A percentile compares a stretch with the other conserved stretches of the same genome.
phyloP scores from a whole-genome alignment of 2,888 invertebrate species.

The Epistrophe grossulariae region DNA sequence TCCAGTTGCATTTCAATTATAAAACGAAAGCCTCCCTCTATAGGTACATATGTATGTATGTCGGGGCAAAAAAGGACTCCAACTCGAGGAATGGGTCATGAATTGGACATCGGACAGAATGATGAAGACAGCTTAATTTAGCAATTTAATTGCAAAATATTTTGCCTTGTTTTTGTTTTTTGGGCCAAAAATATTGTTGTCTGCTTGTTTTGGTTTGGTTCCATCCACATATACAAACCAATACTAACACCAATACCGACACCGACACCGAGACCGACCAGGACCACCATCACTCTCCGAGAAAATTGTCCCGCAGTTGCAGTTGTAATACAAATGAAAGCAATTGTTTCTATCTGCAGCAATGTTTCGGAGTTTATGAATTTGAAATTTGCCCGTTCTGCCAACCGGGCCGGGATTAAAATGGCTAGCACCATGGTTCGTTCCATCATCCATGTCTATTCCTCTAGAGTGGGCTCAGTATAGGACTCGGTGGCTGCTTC shows the following conservation, averaged over 20 bases:
- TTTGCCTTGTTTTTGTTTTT: slow-evolving; percentile 57
- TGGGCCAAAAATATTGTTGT: slow-evolving; percentile 38
- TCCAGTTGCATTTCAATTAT: slow-evolving; percentile 61
- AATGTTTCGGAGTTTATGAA: slow-evolving; percentile 70
- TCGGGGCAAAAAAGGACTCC: not conserved
- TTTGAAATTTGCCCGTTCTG: slow-evolving; percentile 63
- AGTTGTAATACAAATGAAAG: slow-evolving; percentile 73
- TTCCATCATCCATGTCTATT: not conserved
- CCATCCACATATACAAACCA: not conserved
- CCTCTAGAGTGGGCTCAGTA: not conserved
- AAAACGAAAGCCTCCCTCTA: slow-evolving; percentile 3
- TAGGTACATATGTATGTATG: too few species aligned
- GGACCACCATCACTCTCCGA: slow-evolving; percentile 29
- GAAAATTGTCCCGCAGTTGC: slow-evolving; percentile 62
- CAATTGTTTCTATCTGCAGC: slow-evolving; percentile 68
- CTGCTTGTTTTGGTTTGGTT: slow-evolving; percentile 20
- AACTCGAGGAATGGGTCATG: slow-evolving; percentile 13
- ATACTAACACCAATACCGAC: not conserved
- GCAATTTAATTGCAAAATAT: slow-evolving; percentile 73
- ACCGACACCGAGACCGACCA: not conserved
- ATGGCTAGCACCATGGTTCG: slow-evolving; percentile 18
- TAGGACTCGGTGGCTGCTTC: not conserved
- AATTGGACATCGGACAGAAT: slow-evolving; percentile 55
- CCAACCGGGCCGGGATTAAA: slow-evolving; percentile 35
- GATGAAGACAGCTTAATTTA: slow-evolving; percentile 72